These are phyloP conservation scores for Sminthurinus signatus DNA, from an alignment of 1,140 invertebrate species.

Conservation along the genomic window DNA sequence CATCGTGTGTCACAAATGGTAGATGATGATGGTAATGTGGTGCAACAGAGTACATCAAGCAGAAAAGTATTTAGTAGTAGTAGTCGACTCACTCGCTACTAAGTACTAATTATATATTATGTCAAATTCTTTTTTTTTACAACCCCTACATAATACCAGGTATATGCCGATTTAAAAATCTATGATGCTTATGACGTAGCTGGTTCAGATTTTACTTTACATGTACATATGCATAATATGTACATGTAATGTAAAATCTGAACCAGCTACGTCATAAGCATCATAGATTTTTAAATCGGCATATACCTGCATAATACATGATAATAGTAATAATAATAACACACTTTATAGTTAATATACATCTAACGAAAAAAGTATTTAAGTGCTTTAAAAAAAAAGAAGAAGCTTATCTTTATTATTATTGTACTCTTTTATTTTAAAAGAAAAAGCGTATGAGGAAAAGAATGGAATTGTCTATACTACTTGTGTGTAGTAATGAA, in stretches of 20 bases:
- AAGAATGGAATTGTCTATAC: no score
- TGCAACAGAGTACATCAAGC: background rate
- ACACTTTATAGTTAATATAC: no score
- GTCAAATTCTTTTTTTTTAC: no score
- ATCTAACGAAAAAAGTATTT: no score
- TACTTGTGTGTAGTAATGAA: no score
- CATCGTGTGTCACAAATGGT: background rate
- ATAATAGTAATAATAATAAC: no score
- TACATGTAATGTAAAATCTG: background rate
- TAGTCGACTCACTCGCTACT: constrained; percentile 1
- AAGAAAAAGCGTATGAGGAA: no score
- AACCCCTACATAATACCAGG: no score
- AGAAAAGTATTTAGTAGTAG: constrained; percentile 5
- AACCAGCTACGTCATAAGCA: background rate
- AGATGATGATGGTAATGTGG: constrained; percentile 13
- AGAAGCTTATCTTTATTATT: background rate
- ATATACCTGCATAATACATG: no score
- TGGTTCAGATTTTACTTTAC: background rate
- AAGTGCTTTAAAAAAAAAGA: background rate
- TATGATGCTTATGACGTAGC: background rate
- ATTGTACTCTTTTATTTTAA: background rate
- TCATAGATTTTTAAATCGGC: no score
- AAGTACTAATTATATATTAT: background rate
- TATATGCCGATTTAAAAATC: no score
- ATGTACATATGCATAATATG: no score